A percentile compares a stretch with the other conserved stretches of the same genome.
Conservation (phyloP, 2,797 vertebrate species). For the Gorsachius magnificus region DNA sequence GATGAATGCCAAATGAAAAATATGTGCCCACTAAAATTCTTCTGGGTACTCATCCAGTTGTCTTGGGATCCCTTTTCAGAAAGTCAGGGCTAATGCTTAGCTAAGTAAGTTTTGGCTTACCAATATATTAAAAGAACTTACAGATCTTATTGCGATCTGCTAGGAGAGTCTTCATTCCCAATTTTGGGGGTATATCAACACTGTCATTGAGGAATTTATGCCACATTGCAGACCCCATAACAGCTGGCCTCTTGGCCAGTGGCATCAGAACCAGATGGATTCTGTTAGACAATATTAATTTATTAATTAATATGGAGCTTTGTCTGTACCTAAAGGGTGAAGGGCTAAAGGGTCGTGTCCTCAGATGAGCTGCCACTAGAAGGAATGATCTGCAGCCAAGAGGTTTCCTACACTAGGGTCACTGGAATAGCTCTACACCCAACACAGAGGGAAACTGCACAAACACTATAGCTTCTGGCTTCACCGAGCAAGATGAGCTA, state of each 20-base stretch:
- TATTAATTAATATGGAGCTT: neutral
- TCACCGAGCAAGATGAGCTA: neutral
- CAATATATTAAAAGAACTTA: neutral
- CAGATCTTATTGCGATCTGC: neutral
- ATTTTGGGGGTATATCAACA: neutral
- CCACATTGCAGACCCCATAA: neutral
- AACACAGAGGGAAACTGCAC: neutral
- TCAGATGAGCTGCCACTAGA: neutral
- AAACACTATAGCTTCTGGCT: neutral
- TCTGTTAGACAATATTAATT: neutral
- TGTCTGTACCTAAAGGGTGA: neutral
- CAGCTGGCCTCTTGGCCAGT: neutral
- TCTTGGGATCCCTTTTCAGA: constrained; percentile 35
- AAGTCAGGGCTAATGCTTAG: neutral
- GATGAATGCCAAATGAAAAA: constrained; percentile 8
- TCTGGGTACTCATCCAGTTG: constrained; percentile 7
- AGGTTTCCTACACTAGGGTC: neutral
- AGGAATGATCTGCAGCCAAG: neutral
- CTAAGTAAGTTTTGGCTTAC: neutral
- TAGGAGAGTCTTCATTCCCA: neutral
- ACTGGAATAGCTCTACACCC: neutral
- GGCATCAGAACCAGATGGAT: neutral
- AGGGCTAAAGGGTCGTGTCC: neutral
- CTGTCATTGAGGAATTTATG: neutral
- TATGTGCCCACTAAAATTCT: constrained; percentile 36